Percentiles rank a stretch among this genome's conserved stretches.
These are phyloP conservation scores for Megaceryle maxima DNA, from an alignment of 2,113 vertebrate species.

Conservation along the genomic window DNA sequence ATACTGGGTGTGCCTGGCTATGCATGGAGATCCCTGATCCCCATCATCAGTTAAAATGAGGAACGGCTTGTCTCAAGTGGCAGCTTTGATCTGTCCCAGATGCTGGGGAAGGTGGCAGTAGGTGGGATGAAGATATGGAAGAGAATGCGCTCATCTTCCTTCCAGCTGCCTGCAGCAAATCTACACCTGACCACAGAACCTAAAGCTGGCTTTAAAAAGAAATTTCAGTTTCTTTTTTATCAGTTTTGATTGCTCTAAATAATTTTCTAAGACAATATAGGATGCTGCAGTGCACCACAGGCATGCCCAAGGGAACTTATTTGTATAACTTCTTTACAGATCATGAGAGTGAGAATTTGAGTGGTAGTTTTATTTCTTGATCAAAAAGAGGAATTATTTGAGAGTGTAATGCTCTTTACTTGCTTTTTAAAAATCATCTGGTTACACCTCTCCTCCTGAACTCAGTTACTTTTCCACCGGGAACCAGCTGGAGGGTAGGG, in stretches of 20 bases:
- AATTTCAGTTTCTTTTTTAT: not conserved
- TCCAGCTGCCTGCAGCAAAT: not conserved
- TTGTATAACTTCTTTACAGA: constrained; percentile 13
- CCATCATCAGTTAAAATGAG: not conserved
- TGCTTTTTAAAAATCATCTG: not conserved
- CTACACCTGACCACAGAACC: not conserved
- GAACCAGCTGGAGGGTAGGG: not conserved
- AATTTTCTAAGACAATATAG: not conserved
- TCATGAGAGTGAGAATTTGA: constrained; percentile 27
- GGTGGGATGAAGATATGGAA: not conserved
- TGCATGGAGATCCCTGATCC: not conserved
- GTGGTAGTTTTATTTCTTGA: not conserved
- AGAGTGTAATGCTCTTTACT: not conserved
- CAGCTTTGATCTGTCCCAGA: not conserved
- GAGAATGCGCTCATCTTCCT: not conserved
- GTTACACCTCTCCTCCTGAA: not conserved
- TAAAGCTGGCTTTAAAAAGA: not conserved
- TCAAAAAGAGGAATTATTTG: not conserved
- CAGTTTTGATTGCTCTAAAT: not conserved
- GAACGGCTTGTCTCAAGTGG: not conserved
- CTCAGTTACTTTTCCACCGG: not conserved
- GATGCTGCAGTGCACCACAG: not conserved
- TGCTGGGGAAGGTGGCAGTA: not conserved
- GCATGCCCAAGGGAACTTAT: not conserved
- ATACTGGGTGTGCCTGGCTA: not conserved